Evolutionary conservation across 1,140 invertebrate species (phyloP).

Genomic region (Procambarus virginalis): DNA sequence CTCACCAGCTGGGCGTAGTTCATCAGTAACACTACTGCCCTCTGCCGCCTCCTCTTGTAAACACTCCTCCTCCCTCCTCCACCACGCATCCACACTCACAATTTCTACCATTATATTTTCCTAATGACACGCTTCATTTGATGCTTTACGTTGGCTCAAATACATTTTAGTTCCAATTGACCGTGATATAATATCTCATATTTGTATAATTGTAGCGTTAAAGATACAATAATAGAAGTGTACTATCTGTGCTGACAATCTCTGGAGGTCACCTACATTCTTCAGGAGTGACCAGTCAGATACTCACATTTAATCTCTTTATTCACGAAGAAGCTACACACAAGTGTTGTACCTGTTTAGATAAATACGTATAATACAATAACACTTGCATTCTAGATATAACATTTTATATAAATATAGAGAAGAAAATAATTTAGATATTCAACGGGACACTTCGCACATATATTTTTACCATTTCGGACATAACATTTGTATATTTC

Average conservation of each 20-base stretch:
- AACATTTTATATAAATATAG: too few relatives aligned
- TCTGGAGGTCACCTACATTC: neutral
- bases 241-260: neutral
- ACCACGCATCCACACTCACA: neutral
- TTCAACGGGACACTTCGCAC: too few relatives aligned
- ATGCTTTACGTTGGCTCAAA: neutral
- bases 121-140: neutral
- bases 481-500: too few relatives aligned
- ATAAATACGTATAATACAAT: too few relatives aligned
- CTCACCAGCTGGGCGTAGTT: conserved; percentile 47
- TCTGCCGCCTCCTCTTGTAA: neutral
- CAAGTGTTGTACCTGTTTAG: too few relatives aligned
- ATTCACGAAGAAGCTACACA: too few relatives aligned
- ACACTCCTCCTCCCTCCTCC: neutral
- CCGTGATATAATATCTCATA: neutral
- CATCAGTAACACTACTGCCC: conserved; percentile 11
- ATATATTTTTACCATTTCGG: too few relatives aligned
- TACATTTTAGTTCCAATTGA: neutral
- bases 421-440: too few relatives aligned
- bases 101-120: neutral
- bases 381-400: too few relatives aligned
- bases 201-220: neutral
- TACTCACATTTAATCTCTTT: too few relatives aligned
- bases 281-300: neutral
- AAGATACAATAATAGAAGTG: neutral